Conservation (phyloP, 2,797 vertebrate species). For the Chrysolophus pictus region DNA sequence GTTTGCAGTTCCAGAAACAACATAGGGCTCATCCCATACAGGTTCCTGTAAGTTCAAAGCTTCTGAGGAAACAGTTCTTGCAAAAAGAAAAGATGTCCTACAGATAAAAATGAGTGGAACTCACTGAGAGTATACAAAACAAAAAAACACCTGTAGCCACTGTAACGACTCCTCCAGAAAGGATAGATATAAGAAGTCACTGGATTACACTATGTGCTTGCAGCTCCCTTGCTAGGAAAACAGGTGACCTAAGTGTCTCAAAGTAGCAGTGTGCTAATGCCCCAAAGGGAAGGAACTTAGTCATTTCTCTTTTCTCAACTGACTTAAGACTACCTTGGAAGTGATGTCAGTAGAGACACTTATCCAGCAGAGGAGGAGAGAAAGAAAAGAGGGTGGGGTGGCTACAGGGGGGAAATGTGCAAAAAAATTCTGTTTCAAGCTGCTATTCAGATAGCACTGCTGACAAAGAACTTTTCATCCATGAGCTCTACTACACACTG, state of each 20-base stretch:
- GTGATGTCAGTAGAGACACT: constrained; percentile 13
- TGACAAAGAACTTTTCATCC: accelerated
- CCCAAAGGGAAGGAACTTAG: constrained; percentile 54
- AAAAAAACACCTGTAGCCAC: not conserved
- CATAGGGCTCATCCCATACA: not conserved
- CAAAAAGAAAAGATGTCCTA: not conserved
- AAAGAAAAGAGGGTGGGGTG: not conserved
- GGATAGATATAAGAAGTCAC: not conserved
- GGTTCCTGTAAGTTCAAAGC: not conserved
- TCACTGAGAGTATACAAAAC: accelerated
- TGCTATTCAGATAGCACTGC: not conserved
- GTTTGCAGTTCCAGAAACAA: not conserved
- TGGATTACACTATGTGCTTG: not conserved
- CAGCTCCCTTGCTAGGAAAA: not conserved
- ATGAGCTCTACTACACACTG: not conserved
- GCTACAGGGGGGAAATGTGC: not conserved
- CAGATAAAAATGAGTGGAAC: not conserved
- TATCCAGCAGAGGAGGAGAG: not conserved
- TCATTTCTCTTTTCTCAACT: constrained; percentile 31
- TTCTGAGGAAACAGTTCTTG: not conserved
- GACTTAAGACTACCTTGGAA: not conserved
- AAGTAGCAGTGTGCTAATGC: not conserved
- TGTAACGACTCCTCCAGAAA: not conserved
- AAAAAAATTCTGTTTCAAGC: not conserved
- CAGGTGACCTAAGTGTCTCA: constrained; percentile 11